Percentiles rank a stretch among this genome's conserved stretches.
phyloP scores from a whole-genome alignment of 37 sponge, comb jelly and placozoan genomes.

The Haliclona indistincta region DNA sequence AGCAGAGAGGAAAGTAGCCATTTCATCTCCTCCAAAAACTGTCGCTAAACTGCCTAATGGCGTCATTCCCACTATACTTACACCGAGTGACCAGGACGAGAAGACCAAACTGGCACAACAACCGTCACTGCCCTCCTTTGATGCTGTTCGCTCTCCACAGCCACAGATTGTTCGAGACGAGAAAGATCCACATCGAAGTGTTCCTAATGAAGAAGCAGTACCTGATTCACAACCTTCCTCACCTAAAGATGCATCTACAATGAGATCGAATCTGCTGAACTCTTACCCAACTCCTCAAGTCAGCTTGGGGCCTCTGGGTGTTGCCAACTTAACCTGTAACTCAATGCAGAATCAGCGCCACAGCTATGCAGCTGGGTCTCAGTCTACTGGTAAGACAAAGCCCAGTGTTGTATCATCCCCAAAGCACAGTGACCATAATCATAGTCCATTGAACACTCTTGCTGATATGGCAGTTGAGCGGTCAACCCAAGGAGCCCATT shows the following conservation, averaged over 20 bases:
- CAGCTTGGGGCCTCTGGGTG: background rate
- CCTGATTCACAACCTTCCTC: conserved; percentile 18
- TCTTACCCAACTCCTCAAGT: conserved; percentile 12
- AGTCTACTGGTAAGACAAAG: background rate
- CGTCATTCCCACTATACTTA: background rate
- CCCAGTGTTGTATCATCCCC: background rate
- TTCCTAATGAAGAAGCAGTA: background rate
- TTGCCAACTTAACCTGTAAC: conserved; percentile 5
- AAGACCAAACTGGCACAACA: background rate
- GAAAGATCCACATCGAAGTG: conserved; percentile 1
- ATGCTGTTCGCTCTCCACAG: conserved; percentile 3
- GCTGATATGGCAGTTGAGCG: conserved; percentile 3
- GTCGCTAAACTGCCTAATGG: background rate
- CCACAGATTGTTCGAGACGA: background rate
- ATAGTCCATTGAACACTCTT: background rate
- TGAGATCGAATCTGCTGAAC: conserved; percentile 20
- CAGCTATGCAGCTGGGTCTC: conserved; percentile 42
- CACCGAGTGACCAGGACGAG: background rate
- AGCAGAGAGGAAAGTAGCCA: background rate
- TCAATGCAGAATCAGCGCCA: conserved; percentile 52
- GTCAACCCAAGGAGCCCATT: no score
- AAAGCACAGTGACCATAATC: background rate
- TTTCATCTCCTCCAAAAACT: background rate
- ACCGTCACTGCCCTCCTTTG: conserved; percentile 9
- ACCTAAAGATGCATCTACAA: conserved; percentile 26